phyloP scores from a whole-genome alignment of 2,888 invertebrate species.

The Apotomis betuletana region DNA sequence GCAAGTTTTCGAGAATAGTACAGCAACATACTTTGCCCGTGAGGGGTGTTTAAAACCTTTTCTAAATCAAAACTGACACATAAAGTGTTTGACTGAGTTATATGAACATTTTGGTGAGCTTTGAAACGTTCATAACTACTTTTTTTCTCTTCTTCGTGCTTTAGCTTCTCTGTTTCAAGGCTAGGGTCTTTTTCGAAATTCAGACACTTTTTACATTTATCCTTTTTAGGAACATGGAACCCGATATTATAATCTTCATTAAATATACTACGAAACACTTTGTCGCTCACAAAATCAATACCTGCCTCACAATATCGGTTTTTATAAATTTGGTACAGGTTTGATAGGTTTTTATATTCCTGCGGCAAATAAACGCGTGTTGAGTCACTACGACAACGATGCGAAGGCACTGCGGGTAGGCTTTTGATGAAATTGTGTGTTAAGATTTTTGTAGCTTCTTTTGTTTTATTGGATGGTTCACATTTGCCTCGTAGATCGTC shows the following conservation, averaged over 20 bases:
- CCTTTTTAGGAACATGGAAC: conserved; percentile 6
- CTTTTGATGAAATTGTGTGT: conserved; percentile 7
- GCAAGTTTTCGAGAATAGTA: neutral
- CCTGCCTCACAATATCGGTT: neutral
- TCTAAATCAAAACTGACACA: neutral
- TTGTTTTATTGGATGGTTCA: neutral
- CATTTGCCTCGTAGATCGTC: too few species aligned
- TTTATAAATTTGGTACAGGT: conserved; percentile 5
- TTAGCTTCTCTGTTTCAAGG: too few species aligned
- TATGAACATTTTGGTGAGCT: conserved; percentile 1
- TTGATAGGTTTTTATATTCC: conserved; percentile 12
- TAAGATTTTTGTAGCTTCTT: conserved; percentile 3
- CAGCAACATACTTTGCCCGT: neutral
- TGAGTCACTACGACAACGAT: conserved; percentile 1
- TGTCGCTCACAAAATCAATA: neutral
- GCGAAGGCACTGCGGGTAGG: conserved; percentile 3
- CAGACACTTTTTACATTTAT: conserved; percentile 13
- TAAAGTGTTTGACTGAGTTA: neutral
- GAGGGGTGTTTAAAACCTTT: conserved; percentile 6
- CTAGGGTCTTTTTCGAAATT: neutral
- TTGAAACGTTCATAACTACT: neutral
- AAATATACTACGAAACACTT: conserved; percentile 10
- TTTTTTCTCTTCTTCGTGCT: conserved; percentile 1
- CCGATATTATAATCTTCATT: neutral
- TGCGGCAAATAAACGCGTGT: neutral